These are phyloP conservation scores for Phyllotreta cruciferae DNA, from an alignment of 2,888 invertebrate genomes.

Conservation along the genomic window DNA sequence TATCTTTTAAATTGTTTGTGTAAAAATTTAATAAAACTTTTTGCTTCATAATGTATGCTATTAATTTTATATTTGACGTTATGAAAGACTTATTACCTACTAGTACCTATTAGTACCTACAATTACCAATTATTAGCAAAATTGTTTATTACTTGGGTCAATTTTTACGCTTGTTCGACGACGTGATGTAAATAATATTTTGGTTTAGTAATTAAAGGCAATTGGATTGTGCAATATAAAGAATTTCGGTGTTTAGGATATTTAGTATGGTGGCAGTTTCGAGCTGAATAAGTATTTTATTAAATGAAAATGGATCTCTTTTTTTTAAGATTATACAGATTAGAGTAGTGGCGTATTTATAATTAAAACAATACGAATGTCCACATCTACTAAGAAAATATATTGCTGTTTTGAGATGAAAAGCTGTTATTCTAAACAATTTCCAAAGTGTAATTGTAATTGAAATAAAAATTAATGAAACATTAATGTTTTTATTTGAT, in stretches of 20 bases:
- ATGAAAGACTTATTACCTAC: too few relatives aligned
- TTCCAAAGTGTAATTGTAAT: slow-evolving; percentile 4
- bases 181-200: slow-evolving; percentile 22
- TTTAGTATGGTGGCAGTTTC: slow-evolving; percentile 35
- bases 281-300: slow-evolving; percentile 36
- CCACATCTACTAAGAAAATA: slow-evolving; percentile 30
- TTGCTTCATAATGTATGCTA: too few relatives aligned
- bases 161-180: too few relatives aligned
- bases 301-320: slow-evolving; percentile 45
- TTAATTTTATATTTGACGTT: too few relatives aligned
- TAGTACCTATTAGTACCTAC: too few relatives aligned
- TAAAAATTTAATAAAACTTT: too few relatives aligned
- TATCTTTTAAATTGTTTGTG: slow-evolving; percentile 1
- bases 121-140: too few relatives aligned
- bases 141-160: too few relatives aligned
- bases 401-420: slow-evolving; percentile 27
- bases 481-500: not conserved
- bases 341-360: slow-evolving; percentile 42
- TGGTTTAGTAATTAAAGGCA: slow-evolving; percentile 35
- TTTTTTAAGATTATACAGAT: slow-evolving; percentile 38
- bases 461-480: slow-evolving; percentile 11
- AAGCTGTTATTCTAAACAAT: slow-evolving; percentile 23
- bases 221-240: slow-evolving; percentile 42
- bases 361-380: slow-evolving; percentile 24
- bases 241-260: slow-evolving; percentile 33